These are phyloP conservation scores for Saccopteryx bilineata DNA, from an alignment of 2,113 vertebrate species.

Conservation along the genomic window DNA sequence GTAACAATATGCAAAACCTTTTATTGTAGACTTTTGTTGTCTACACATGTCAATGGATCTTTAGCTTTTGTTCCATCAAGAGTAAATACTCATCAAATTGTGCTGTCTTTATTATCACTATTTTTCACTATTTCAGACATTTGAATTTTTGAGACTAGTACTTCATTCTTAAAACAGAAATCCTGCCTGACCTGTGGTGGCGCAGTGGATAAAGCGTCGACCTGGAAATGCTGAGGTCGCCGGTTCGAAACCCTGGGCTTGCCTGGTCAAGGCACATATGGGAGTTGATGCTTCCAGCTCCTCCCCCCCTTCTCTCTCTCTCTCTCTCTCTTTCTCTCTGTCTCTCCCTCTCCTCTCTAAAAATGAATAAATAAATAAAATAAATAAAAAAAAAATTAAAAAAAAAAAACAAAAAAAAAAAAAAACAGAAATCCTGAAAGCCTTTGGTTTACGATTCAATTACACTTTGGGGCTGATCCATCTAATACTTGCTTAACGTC, in stretches of 20 bases:
- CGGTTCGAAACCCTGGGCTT: too few species aligned
- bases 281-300: too few species aligned
- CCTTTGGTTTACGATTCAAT: not conserved
- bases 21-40: not conserved
- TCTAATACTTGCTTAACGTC: not conserved
- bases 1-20: not conserved
- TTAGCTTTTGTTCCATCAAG: not conserved
- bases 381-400: too few species aligned
- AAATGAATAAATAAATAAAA: too few species aligned
- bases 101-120: not conserved
- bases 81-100: not conserved
- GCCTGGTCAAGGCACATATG: too few species aligned
- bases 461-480: not conserved
- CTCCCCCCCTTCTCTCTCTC: too few species aligned
- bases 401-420: too few species aligned
- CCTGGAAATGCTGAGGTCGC: too few species aligned
- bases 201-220: too few species aligned
- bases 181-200: too few species aligned
- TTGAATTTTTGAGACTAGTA: not conserved
- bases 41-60: not conserved
- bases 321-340: too few species aligned
- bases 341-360: too few species aligned
- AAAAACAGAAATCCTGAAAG: fast-evolving
- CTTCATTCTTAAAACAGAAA: not conserved
- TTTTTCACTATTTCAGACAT: not conserved